These are phyloP conservation scores for Drosophila athabasca DNA, from an alignment of 1,140 invertebrate genomes.

Conservation along the genomic window DNA sequence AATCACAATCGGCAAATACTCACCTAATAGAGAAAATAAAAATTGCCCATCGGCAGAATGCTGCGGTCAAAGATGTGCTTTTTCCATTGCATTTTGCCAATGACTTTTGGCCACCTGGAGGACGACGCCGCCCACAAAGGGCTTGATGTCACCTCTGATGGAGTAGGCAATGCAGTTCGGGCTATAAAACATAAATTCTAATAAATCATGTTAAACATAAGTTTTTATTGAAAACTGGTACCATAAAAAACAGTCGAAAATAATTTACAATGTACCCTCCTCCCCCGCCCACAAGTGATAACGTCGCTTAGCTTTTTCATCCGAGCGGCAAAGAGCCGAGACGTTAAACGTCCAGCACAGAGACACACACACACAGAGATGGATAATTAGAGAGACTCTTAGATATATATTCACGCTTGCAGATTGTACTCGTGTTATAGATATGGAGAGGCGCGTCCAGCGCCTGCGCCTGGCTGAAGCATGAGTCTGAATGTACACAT, in stretches of 20 bases:
- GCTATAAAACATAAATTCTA: constrained; percentile 72
- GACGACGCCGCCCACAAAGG: constrained; percentile 86
- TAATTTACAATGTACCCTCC: constrained; percentile 29
- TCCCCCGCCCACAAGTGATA: not conserved
- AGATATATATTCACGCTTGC: too few species aligned
- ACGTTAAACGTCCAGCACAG: constrained; percentile 9
- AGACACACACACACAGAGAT: too few species aligned
- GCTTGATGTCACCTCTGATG: constrained; percentile 85
- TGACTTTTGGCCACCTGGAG: constrained; percentile 85
- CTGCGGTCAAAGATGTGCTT: constrained; percentile 85
- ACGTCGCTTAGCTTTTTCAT: not conserved
- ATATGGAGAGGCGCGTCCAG: too few species aligned
- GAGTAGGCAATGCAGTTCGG: constrained; percentile 86
- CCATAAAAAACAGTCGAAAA: constrained; percentile 21
- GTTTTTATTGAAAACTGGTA: constrained; percentile 23
- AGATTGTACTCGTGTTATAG: too few species aligned
- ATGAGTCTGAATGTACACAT: constrained; percentile 6
- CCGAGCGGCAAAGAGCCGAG: constrained; percentile 21
- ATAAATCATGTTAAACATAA: too few species aligned
- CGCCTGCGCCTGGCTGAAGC: too few species aligned
- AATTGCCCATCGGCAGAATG: constrained; percentile 87
- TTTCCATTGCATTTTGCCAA: constrained; percentile 84
- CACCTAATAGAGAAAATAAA: constrained; percentile 87
- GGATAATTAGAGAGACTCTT: too few species aligned
- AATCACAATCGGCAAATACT: constrained; percentile 1